phyloP scores from a whole-genome alignment of 23 tunicate species.

The Halocynthia roretzi region DNA sequence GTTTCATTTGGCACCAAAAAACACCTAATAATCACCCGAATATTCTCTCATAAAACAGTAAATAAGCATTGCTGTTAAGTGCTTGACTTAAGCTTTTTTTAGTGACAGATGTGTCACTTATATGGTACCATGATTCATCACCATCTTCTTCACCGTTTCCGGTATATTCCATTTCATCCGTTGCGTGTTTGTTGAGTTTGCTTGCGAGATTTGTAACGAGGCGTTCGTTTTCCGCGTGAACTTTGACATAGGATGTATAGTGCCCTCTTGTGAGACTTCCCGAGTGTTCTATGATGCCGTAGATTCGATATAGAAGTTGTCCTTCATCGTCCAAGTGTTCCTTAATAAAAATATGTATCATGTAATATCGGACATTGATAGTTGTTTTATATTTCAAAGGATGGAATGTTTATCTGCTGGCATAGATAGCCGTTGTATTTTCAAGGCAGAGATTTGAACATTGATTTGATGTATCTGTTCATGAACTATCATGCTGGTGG shows the following conservation, averaged over 20 bases:
- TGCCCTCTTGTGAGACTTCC: constrained; percentile 78
- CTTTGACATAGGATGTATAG: constrained; percentile 77
- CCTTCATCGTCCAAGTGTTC: constrained; percentile 40
- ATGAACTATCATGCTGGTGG: no score
- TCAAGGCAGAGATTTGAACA: no score
- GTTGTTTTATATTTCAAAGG: no score
- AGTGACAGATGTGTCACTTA: constrained; percentile 65
- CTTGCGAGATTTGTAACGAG: background rate
- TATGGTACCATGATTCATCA: constrained; percentile 70
- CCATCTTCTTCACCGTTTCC: background rate
- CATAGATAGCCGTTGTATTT: no score
- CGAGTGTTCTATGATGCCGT: constrained; percentile 71
- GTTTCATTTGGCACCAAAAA: no score
- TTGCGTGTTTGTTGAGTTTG: background rate
- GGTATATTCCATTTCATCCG: background rate
- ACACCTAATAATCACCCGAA: background rate
- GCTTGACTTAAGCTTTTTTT: constrained; percentile 41
- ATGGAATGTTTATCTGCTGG: no score
- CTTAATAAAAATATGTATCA: background rate
- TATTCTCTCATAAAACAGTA: constrained; percentile 72
- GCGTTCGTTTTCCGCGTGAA: constrained; percentile 19
- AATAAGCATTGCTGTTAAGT: constrained; percentile 67
- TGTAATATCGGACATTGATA: no score
- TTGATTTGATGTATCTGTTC: no score
- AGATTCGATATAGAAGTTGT: constrained; percentile 43